Percentiles rank a stretch among this genome's conserved stretches.
Conservation (phyloP, 2,888 invertebrate species). For the Dasypogon diadema region DNA sequence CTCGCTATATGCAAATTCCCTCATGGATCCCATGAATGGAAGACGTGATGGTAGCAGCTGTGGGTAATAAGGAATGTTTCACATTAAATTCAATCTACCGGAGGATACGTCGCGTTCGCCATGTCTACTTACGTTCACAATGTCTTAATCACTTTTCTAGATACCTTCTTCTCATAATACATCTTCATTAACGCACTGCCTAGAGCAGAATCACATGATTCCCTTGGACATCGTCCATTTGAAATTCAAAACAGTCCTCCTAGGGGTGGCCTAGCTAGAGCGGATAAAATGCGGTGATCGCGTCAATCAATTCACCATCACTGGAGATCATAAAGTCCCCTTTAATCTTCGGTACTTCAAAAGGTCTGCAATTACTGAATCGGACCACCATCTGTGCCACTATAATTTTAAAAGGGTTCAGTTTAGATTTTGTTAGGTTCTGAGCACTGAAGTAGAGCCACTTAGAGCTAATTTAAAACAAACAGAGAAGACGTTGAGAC, state of each 20-base stretch:
- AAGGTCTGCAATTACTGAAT: slow-evolving; percentile 31
- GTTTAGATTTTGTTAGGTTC: slow-evolving; percentile 1
- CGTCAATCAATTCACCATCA: background rate
- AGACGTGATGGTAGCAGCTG: background rate
- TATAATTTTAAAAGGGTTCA: slow-evolving; percentile 40
- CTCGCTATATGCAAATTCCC: slow-evolving; percentile 8
- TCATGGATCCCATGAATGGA: background rate
- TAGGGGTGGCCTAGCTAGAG: slow-evolving; percentile 36
- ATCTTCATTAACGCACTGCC: slow-evolving; percentile 11
- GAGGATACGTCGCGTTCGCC: too few relatives aligned
- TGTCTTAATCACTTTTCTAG: slow-evolving; percentile 36
- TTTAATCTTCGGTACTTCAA: slow-evolving; percentile 39
- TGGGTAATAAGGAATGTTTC: slow-evolving; percentile 8
- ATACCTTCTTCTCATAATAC: background rate
- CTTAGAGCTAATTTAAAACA: slow-evolving; percentile 40
- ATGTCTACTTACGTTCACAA: slow-evolving; percentile 7
- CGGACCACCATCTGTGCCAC: slow-evolving; percentile 21
- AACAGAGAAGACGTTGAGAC: slow-evolving; percentile 9
- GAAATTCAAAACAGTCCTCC: background rate
- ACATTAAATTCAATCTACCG: slow-evolving; percentile 8
- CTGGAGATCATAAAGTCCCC: slow-evolving; percentile 21
- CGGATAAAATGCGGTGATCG: background rate
- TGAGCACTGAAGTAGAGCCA: background rate
- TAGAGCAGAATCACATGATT: background rate
- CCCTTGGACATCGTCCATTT: background rate